Evolutionary conservation across 2,797 vertebrate genomes (phyloP).

Genomic region (Bovichtus variegatus): DNA sequence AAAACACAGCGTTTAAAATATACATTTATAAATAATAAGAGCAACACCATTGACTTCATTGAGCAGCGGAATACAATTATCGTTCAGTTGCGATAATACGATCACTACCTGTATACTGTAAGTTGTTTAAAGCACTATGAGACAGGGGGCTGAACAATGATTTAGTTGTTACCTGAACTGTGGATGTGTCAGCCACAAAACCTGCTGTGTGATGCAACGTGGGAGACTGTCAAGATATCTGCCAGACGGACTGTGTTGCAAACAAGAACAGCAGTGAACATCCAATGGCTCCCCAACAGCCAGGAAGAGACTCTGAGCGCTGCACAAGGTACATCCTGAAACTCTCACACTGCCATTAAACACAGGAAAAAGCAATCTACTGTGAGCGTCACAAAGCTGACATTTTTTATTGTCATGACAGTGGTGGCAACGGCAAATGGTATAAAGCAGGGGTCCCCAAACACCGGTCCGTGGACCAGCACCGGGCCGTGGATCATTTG

Average conservation of each 20-base stretch:
- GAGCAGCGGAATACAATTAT: not conserved
- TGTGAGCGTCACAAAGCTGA: not conserved
- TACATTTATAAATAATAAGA: not conserved
- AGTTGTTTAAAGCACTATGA: not conserved
- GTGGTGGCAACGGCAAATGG: not conserved
- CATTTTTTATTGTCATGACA: not conserved
- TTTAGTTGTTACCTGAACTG: not conserved
- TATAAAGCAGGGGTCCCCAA: too few relatives aligned
- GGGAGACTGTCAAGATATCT: constrained; percentile 20
- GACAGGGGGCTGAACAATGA: not conserved
- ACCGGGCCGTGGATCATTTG: too few relatives aligned
- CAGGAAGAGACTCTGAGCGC: not conserved
- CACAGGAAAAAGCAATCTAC: not conserved
- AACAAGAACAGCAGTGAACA: constrained; percentile 26
- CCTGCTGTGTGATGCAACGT: constrained; percentile 27
- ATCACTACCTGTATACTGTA: not conserved
- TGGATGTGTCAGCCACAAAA: constrained; percentile 4
- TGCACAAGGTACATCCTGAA: not conserved
- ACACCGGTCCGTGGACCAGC: too few relatives aligned
- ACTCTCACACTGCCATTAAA: not conserved
- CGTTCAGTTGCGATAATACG: not conserved
- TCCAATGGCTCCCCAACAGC: not conserved
- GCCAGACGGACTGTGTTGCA: not conserved
- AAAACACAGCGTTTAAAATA: not conserved
- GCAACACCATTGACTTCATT: not conserved